Evolutionary conservation across 2,113 vertebrate species (phyloP).

Genomic region (Nothoprocta perdicaria): DNA sequence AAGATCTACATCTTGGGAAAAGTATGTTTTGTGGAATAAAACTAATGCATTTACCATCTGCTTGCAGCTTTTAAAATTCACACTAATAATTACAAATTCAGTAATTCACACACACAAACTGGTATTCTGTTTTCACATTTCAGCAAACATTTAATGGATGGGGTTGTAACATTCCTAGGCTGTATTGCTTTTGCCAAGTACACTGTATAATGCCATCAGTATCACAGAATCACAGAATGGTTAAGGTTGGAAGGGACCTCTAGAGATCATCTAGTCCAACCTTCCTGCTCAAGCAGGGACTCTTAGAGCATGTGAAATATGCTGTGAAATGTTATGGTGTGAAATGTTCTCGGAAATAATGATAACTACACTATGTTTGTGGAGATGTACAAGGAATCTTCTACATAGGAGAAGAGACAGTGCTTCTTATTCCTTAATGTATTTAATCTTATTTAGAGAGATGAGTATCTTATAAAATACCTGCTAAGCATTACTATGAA

Average conservation of each 20-base stretch:
- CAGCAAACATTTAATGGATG: not conserved
- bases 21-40: conserved; percentile 17
- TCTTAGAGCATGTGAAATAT: no score
- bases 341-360: conserved; percentile 3
- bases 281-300: no score
- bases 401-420: not conserved
- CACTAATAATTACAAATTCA: conserved; percentile 6
- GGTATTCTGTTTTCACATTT: not conserved
- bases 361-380: not conserved
- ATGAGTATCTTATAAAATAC: not conserved
- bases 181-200: conserved; percentile 4
- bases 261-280: no score
- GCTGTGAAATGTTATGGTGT: not conserved
- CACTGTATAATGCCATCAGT: not conserved
- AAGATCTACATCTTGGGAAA: conserved; percentile 55
- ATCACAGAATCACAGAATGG: not conserved
- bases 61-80: conserved; percentile 22
- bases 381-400: not conserved
- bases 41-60: conserved; percentile 45
- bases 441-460: not conserved
- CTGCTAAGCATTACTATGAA: not conserved
- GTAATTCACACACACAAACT: conserved; percentile 14
- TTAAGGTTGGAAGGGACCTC: no score
- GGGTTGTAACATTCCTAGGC: not conserved
- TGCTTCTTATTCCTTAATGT: not conserved